phyloP scores from a whole-genome alignment of 2,888 invertebrate species.

The Ophion obscuratus region DNA sequence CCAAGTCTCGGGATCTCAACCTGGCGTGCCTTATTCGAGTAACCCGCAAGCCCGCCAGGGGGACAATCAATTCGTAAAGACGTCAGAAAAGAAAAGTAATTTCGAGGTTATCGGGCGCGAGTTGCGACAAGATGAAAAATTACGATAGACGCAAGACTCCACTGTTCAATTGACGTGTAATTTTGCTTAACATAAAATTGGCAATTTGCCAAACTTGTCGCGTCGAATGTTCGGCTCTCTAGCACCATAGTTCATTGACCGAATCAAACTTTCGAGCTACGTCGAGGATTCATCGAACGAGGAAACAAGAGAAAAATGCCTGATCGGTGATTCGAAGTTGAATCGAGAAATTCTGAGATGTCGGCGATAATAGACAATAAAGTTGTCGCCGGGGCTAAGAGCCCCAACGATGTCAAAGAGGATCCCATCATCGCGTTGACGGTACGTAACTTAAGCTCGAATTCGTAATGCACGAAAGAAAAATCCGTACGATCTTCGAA shows the following conservation, averaged over 20 bases:
- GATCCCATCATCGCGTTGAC: conserved; percentile 82
- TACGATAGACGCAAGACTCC: neutral
- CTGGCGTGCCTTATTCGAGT: neutral
- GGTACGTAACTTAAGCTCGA: conserved; percentile 70
- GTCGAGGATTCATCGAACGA: neutral
- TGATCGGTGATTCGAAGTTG: conserved; percentile 26
- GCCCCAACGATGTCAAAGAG: conserved; percentile 79
- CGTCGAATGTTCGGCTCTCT: neutral
- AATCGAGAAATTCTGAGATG: conserved; percentile 70
- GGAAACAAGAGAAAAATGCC: conserved; percentile 4
- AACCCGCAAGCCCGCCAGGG: neutral
- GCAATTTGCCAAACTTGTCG: conserved; percentile 23
- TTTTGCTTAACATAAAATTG: neutral
- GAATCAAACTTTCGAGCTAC: neutral
- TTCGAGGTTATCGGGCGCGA: neutral
- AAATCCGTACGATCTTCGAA: neutral
- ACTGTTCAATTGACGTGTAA: neutral
- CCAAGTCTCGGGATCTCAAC: neutral
- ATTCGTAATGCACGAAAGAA: conserved; percentile 13
- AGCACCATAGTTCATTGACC: neutral
- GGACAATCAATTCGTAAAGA: neutral
- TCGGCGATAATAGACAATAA: conserved; percentile 82
- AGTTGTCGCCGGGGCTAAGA: conserved; percentile 82
- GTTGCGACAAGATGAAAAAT: conserved; percentile 1
- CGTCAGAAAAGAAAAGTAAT: neutral